phyloP scores from a whole-genome alignment of 1,140 invertebrate genomes.

The Eulimnadia texana region DNA sequence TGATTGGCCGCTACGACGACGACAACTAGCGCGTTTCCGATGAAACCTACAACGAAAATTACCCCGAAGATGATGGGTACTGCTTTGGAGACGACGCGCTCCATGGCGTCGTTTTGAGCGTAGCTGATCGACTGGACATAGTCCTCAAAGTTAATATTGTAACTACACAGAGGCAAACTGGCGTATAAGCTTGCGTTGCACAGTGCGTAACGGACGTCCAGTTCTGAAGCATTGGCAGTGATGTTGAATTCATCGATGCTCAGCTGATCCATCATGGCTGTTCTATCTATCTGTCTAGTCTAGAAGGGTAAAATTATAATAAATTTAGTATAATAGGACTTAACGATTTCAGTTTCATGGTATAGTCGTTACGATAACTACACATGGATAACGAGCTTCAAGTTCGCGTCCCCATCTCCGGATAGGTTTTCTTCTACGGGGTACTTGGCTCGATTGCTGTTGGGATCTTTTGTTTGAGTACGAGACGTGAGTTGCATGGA shows the following conservation, averaged over 20 bases:
- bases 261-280: not conserved
- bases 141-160: not conserved
- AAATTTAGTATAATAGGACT: too few relatives aligned
- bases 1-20: conserved; percentile 66
- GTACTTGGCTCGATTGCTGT: too few relatives aligned
- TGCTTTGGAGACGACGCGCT: conserved; percentile 47
- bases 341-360: too few relatives aligned
- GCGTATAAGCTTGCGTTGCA: conserved; percentile 1
- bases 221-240: not conserved
- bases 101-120: conserved; percentile 23
- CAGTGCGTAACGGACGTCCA: not conserved
- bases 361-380: too few relatives aligned
- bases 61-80: conserved; percentile 77
- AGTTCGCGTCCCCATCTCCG: too few relatives aligned
- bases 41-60: conserved; percentile 68
- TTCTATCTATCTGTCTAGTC: too few relatives aligned
- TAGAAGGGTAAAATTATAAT: too few relatives aligned
- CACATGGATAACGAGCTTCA: too few relatives aligned
- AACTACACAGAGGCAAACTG: not conserved
- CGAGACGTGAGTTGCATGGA: too few relatives aligned
- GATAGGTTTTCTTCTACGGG: too few relatives aligned
- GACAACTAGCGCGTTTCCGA: conserved; percentile 58
- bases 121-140: conserved; percentile 10
- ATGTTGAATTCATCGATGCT: not conserved
- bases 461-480: too few relatives aligned